Evolutionary conservation across 1,140 invertebrate genomes (phyloP), one percentile per base, ranked within the genome.

Genomic region (Tenebrio molitor): DNA sequence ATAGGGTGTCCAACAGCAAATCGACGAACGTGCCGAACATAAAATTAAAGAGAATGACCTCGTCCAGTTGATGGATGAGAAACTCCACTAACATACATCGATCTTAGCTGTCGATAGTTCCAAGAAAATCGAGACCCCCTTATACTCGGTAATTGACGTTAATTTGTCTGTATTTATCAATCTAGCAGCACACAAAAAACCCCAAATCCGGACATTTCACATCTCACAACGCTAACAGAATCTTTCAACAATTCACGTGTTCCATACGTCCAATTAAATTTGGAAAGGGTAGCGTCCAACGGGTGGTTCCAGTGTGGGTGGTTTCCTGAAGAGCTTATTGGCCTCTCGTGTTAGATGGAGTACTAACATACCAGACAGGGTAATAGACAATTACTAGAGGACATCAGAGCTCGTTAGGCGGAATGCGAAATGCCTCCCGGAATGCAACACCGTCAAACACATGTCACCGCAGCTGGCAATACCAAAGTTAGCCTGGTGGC

Each of bases 121-220:
- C 44, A 73, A 62, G 71, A 68, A 68, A 73, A 73, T 69, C 66
- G 39, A 67, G 46, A 69, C 64, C 71, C 71, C 69, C 67, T 68
- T 73, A 73, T 62, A 63, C 29, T 14, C 66, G 15, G 46, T 73
- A 73, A 73, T 73, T 73, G 71, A 73, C 71, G 36, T 73, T 73
- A 73, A 73, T 73, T 73, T 73, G 71, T 73, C 66, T 68, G 65
- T 68, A 73, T 69, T 73, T 73, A 68, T 73, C 71, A 73, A 73
- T 73, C 65, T 23, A 68, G 6, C 33, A 7, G 7, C 16, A 21
- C 34, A 65, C 33, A 65, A 65, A 58, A 58, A 58, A 23, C 21
- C 23, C 23, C 7, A 58, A 58, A 58, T 58, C 50, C 23, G 23
- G 12, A n/a, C n/a, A n/a, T n/a, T n/a, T n/a, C n/a, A n/a, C n/a